A percentile compares a stretch with the other conserved stretches of the same genome.
These are phyloP conservation scores for Aleiodes sp. DNA, from an alignment of 1,140 invertebrate genomes.

Conservation along the genomic window DNA sequence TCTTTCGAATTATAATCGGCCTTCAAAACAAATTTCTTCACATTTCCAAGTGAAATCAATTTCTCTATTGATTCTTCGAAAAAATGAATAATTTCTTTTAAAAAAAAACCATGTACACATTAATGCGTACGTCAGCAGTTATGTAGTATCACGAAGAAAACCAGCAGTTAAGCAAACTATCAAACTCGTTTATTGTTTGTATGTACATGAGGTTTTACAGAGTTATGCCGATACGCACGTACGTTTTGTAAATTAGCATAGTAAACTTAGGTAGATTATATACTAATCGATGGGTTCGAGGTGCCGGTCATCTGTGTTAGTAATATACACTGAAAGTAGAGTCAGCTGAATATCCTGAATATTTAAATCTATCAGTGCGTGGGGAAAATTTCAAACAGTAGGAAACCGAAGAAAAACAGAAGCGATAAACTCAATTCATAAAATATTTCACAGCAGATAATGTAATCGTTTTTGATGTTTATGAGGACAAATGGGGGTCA, in stretches of 20 bases:
- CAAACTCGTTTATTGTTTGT: slow-evolving; percentile 12
- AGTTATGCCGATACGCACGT: slow-evolving; percentile 27
- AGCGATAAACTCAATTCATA: background rate
- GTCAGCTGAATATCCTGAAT: background rate
- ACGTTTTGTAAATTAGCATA: slow-evolving; percentile 48
- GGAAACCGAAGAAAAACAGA: no score
- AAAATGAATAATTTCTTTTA: no score
- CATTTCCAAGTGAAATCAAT: no score
- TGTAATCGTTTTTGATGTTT: background rate
- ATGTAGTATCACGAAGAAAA: background rate
- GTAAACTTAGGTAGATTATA: slow-evolving; percentile 34
- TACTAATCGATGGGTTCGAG: slow-evolving; percentile 6
- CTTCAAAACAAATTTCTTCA: no score
- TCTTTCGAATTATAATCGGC: no score
- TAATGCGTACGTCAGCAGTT: background rate
- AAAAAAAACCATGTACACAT: no score
- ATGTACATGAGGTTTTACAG: slow-evolving; percentile 12
- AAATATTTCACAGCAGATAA: background rate
- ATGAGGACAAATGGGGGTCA: background rate
- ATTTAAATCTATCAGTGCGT: slow-evolving; percentile 38
- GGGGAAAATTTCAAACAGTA: slow-evolving; percentile 12
- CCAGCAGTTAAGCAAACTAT: slow-evolving; percentile 27
- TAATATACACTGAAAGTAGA: background rate
- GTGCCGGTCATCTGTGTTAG: background rate
- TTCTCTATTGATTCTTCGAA: no score